phyloP scores from a whole-genome alignment of 2,797 vertebrate species.

The Sitta carolinensis region DNA sequence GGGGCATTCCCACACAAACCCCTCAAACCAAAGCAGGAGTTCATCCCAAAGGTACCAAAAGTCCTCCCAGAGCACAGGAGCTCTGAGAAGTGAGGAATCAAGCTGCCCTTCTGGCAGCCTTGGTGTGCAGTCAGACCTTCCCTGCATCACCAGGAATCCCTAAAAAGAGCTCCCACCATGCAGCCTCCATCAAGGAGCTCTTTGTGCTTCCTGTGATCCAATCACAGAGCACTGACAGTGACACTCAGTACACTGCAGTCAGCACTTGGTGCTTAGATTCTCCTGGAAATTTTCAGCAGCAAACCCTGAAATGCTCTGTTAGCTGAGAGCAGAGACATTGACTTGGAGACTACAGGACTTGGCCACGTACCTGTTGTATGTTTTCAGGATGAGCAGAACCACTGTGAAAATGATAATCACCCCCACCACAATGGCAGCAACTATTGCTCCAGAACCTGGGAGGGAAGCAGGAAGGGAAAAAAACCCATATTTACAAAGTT shows the following conservation, averaged over 20 bases:
- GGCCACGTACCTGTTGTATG: slow-evolving; percentile 88
- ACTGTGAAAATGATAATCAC: slow-evolving; percentile 88
- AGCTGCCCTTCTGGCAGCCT: not conserved
- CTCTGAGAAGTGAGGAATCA: not conserved
- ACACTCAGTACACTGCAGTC: not conserved
- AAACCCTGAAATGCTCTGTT: not conserved
- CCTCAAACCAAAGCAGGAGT: not conserved
- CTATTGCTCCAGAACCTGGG: slow-evolving; percentile 93
- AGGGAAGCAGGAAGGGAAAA: not conserved
- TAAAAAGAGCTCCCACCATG: not conserved
- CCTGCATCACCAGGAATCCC: not conserved
- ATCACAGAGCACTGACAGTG: fast-evolving
- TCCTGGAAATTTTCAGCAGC: not conserved
- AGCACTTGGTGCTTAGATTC: not conserved
- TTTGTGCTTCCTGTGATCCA: not conserved
- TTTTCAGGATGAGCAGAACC: slow-evolving; percentile 89
- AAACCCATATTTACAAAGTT: not conserved
- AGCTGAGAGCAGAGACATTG: not conserved
- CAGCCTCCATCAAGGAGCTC: not conserved
- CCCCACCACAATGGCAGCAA: slow-evolving; percentile 89
- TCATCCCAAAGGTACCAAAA: not conserved
- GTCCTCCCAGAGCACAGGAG: fast-evolving
- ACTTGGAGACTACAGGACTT: not conserved
- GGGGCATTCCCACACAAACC: not conserved
- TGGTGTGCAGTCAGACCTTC: not conserved